Evolutionary conservation across 2,113 vertebrate genomes (phyloP), one percentile per base, ranked within the genome.

Genomic region (Polyodon spathula): DNA sequence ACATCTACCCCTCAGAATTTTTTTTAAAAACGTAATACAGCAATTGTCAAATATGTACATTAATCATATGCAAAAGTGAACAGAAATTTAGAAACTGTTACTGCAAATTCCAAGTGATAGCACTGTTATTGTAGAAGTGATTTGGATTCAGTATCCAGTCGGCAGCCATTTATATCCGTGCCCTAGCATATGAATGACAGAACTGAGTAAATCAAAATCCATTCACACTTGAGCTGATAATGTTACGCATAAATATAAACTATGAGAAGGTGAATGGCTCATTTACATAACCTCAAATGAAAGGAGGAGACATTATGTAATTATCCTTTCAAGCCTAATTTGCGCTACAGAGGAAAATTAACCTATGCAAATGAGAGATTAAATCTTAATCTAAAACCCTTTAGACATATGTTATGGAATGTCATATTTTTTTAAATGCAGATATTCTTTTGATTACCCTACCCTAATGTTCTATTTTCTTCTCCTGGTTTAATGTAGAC

Each of bases 291-390:
- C 88, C 89, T 78, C 79, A 84, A 80, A 88, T 86, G 85, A 84
- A 83, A 84, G 77, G 77, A 80, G 81, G 84, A 84, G 84, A 88
- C 89, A 90, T 92, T 89, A 89, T 91, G 76, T 90, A 93, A 94
- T 95, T 95, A 95, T 90, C 90, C 87, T 92, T 95, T 92, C 89
- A 92, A 91, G 89, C 82, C 84, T 91, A 93, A 92, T 92, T 93
- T 93, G 83, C 86, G 79, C 82, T 88, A 87, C 87, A 86, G 85
- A 90, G 93, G 87, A 91, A 94, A 94, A 93, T 95, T 92, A 95
- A 94, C 89, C 89, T 92, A 89, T 89, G 89, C 78, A 88, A 90
- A 93, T 90, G 78, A 86, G 79, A 83, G 84, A 80, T 87, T 86
- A 86, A 88, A 87, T 80, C 76, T 72, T 69, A 27, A 75, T 38